Evolutionary conservation across 2,888 invertebrate species (phyloP).

Genomic region (Blastobasis lacticolella): DNA sequence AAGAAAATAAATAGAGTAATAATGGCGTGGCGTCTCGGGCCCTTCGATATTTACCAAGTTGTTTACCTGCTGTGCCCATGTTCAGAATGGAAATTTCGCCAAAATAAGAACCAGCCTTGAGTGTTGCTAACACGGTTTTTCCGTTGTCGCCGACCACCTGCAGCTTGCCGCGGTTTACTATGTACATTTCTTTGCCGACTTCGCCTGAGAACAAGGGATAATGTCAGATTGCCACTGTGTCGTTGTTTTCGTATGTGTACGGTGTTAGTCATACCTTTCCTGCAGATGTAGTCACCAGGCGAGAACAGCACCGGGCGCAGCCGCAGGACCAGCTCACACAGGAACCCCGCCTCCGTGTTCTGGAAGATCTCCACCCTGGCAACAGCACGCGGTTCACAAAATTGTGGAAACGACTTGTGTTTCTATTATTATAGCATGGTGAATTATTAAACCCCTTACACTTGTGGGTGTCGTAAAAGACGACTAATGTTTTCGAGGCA

Average conservation of each 20-base stretch:
- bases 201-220: constrained; percentile 81
- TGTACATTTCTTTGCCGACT: constrained; percentile 99
- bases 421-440: no score
- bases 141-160: constrained; percentile 97
- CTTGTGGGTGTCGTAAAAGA: no score
- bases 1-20: constrained; percentile 57
- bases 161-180: constrained; percentile 96
- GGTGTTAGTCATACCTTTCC: constrained; percentile 84
- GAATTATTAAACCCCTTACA: no score
- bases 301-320: constrained; percentile 97
- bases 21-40: constrained; percentile 75
- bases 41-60: constrained; percentile 92
- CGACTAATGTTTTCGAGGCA: no score
- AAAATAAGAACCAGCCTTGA: constrained; percentile 99
- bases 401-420: no score
- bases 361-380: constrained; percentile 97
- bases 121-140: constrained; percentile 95
- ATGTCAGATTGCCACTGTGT: no score
- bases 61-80: constrained; percentile 99
- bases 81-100: constrained; percentile 99
- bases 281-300: constrained; percentile 98
- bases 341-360: constrained; percentile 98
- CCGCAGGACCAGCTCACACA: constrained; percentile 96
- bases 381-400: no score
- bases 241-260: no score